These are phyloP conservation scores for Microtus ochrogaster DNA, from an alignment of 2,113 vertebrate genomes.

Conservation along the genomic window DNA sequence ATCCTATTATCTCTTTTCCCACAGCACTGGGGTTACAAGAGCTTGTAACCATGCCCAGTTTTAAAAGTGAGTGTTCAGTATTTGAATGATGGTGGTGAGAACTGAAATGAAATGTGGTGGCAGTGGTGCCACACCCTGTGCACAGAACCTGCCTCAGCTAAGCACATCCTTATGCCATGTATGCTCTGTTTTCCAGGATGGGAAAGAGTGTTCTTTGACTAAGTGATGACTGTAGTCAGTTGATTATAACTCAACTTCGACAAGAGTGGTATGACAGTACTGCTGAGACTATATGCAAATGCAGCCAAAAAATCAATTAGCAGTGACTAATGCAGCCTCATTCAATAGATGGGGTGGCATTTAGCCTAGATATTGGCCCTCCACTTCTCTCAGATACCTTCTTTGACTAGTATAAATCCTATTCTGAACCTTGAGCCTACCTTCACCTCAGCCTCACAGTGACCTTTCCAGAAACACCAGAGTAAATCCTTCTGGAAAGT, in stretches of 20 bases:
- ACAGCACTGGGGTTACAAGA: too few species aligned
- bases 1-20: neutral
- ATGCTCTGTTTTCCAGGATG: neutral
- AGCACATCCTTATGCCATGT: neutral
- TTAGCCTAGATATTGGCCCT: neutral
- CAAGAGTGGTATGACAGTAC: neutral
- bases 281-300: neutral
- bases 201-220: neutral
- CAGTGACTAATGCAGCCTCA: neutral
- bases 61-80: too few species aligned
- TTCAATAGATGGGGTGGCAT: neutral
- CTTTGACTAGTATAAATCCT: conserved; percentile 24
- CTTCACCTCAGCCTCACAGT: neutral
- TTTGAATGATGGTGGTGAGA: neutral
- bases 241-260: neutral
- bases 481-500: conserved; percentile 50
- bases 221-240: neutral
- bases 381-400: neutral
- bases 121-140: too few species aligned
- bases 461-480: neutral
- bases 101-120: neutral
- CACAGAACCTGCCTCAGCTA: neutral
- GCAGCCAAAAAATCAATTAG: conserved; percentile 41
- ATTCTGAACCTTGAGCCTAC: neutral
- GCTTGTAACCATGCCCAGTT: neutral